Evolutionary conservation across 2,113 vertebrate species (phyloP).

Genomic region (Cyanoliseus patagonus): DNA sequence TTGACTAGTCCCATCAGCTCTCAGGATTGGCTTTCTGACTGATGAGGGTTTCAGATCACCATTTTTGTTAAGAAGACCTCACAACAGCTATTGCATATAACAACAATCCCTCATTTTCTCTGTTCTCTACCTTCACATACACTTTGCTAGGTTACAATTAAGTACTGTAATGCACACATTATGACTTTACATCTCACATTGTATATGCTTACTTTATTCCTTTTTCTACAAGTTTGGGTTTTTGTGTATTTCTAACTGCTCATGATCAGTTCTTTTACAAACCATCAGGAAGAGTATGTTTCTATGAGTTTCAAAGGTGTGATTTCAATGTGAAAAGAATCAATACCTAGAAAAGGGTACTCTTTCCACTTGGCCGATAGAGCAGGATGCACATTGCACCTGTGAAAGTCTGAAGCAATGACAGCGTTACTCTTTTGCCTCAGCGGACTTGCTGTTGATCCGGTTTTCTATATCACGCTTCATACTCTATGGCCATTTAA

Average conservation of each 20-base stretch:
- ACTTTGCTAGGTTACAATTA: background rate
- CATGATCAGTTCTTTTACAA: background rate
- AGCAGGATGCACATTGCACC: background rate
- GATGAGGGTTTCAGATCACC: background rate
- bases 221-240: background rate
- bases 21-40: background rate
- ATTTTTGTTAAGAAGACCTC: background rate
- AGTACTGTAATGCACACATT: background rate
- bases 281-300: background rate
- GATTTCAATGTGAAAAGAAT: background rate
- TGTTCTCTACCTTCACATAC: background rate
- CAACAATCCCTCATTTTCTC: background rate
- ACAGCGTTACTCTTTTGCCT: background rate
- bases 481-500: background rate
- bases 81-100: background rate
- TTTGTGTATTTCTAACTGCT: background rate
- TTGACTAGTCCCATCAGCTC: background rate
- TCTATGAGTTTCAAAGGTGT: background rate
- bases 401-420: background rate
- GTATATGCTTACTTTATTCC: accelerated
- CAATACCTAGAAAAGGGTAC: background rate
- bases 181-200: background rate
- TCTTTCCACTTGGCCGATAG: background rate
- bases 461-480: background rate
- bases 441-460: background rate